Evolutionary conservation across 1,140 invertebrate genomes (phyloP).

Genomic region (Temnothorax longispinosus): DNA sequence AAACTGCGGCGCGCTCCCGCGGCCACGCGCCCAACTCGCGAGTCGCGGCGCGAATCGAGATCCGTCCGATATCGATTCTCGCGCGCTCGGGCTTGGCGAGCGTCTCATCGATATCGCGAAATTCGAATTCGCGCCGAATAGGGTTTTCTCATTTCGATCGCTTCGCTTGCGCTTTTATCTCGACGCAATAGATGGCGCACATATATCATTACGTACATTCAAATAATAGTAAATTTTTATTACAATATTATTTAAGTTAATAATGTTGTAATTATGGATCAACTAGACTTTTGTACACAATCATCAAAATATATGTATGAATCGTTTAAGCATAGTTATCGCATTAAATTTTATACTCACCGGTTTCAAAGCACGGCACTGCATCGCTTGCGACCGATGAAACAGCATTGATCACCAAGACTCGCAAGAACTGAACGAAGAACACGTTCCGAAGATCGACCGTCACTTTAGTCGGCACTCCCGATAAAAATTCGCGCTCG

Average conservation of each 20-base stretch:
- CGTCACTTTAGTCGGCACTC: no score
- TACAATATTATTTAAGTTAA: not conserved
- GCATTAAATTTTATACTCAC: not conserved
- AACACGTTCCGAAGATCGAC: no score
- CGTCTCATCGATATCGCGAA: constrained; percentile 51
- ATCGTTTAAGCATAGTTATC: not conserved
- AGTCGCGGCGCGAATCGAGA: constrained; percentile 55
- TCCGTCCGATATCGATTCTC: constrained; percentile 15
- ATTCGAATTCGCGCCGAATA: not conserved
- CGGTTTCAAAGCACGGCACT: no score
- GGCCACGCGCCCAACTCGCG: constrained; percentile 67
- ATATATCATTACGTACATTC: not conserved
- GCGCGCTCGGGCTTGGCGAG: no score
- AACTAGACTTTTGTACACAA: not conserved
- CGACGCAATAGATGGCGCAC: not conserved
- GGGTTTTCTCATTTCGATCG: no score
- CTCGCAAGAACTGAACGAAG: not conserved
- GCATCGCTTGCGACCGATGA: not conserved
- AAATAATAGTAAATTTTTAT: not conserved
- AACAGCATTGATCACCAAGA: not conserved
- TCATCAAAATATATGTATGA: not conserved
- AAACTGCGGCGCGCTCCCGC: constrained; percentile 82
- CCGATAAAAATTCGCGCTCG: no score
- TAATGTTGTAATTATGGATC: not conserved
- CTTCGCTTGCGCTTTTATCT: not conserved